Percentiles rank a stretch among this genome's conserved stretches.
phyloP scores from a whole-genome alignment of 64 coral and sea anemone genomes.

The Porites australiensis region DNA sequence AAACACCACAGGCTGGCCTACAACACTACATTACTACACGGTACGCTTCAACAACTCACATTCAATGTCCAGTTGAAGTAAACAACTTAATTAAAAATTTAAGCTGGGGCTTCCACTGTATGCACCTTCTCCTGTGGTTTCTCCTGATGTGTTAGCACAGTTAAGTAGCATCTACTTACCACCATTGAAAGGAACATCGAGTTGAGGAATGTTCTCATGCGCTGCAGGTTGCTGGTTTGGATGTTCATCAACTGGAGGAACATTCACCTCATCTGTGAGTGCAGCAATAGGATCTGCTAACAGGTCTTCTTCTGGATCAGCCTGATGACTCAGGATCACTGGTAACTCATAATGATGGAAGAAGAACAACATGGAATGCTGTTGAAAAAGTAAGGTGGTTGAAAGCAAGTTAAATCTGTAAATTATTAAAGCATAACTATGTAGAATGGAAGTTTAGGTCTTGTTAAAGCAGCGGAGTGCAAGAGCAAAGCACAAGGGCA shows the following conservation, averaged over 20 bases:
- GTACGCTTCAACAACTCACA: too few species aligned
- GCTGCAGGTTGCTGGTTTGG: background rate
- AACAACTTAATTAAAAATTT: too few species aligned
- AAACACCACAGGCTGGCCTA: too few species aligned
- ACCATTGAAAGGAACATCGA: background rate
- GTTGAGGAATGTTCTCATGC: background rate
- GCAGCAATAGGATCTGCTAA: slow-evolving; percentile 85
- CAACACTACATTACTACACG: too few species aligned
- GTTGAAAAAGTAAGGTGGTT: background rate
- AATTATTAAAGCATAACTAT: background rate
- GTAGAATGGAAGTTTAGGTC: too few species aligned
- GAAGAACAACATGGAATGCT: slow-evolving; percentile 99
- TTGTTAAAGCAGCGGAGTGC: too few species aligned
- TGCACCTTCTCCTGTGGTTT: background rate
- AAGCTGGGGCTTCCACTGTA: too few species aligned
- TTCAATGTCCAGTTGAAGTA: too few species aligned
- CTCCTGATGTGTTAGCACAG: background rate
- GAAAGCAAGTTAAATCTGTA: background rate
- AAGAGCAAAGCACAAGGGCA: too few species aligned
- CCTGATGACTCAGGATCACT: slow-evolving; percentile 80
- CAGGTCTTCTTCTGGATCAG: slow-evolving; percentile 83
- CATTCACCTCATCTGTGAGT: slow-evolving; percentile 80
- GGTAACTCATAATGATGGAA: slow-evolving; percentile 99
- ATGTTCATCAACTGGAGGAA: slow-evolving; percentile 40
- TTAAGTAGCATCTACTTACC: background rate